phyloP scores from a whole-genome alignment of 2,797 vertebrate species.

The Clangula hyemalis region DNA sequence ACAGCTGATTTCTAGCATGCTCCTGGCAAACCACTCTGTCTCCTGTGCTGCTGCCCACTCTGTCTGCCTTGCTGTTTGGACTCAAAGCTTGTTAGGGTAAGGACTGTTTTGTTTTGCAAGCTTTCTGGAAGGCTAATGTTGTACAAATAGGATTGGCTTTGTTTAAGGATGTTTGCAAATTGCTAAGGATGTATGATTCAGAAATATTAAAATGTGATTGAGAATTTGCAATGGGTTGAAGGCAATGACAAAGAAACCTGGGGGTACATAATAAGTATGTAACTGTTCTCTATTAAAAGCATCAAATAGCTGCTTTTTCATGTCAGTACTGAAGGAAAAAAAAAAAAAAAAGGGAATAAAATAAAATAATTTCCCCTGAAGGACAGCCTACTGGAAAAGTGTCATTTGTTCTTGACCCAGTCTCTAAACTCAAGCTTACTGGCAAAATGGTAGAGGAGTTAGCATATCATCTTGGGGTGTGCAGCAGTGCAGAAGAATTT shows the following conservation, averaged over 20 bases:
- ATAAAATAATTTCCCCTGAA: constrained; percentile 65
- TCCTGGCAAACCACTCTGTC: not conserved
- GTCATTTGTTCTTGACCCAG: constrained; percentile 74
- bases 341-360: constrained; percentile 14
- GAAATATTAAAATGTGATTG: not conserved
- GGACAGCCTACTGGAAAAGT: constrained; percentile 68
- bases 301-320: constrained; percentile 45
- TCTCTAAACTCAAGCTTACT: constrained; percentile 72
- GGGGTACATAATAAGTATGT: not conserved
- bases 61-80: not conserved
- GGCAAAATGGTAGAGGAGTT: constrained; percentile 70
- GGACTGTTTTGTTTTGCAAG: not conserved
- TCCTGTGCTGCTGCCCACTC: not conserved
- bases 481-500: constrained; percentile 75
- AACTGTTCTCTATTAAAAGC: constrained; percentile 39
- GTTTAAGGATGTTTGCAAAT: not conserved
- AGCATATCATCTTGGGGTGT: constrained; percentile 61
- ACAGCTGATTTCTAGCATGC: fast-evolving
- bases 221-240: constrained; percentile 30
- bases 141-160: not conserved
- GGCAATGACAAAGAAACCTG: constrained; percentile 2
- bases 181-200: not conserved
- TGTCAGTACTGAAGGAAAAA: not conserved
- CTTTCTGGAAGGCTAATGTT: not conserved
- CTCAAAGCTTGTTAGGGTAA: not conserved